Base-by-base conservation (phyloP, 1,140 invertebrate genomes). In the Gonatopus flavifemur region DNA sequence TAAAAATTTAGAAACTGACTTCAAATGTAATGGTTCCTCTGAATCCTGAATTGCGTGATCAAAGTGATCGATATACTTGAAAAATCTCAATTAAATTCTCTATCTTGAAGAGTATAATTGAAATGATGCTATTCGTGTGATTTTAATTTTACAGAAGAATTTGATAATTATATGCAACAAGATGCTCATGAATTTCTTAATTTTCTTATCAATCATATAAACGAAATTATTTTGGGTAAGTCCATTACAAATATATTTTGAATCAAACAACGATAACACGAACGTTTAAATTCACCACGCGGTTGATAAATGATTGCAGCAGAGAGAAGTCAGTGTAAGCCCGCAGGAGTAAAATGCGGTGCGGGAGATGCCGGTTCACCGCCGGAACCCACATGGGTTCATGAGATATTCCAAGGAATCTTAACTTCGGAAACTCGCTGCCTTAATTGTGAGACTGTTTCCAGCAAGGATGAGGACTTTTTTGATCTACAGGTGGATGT, bases 111-210 rank as follows among this genome's bases (percentile, higher is more conserved):
- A n/a, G n/a, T 15, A 8, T 9, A 25, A n/a, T 28, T 28, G 13
- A 28, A n/a, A 16, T 3, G 2, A 19, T 20, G 6, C 20, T 35
- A 16, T 0, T 36, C 12, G 15, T 3, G 4, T 43, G 2, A 32
- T 9, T 20, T 40, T 16, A 45, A 30, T 67, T 70, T 85, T 87
- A 58, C 82, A 95, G 96, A 98, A 80, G 88, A 96, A 68, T 99
- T 99, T 84, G 96, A 99, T 79, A 99, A 99, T 78, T 98, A 98
- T 71, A 95, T 98, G 90, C 96, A 99, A 77, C 97, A 99, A 82
- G 97, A 99, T 88, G 97, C 97, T 36, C 97, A 99, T 76, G 97
- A 99, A 79, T 99, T 99, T 82, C 83, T 99, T 37, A 99, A 99
- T 77, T 99, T 98, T 78, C 83, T 99, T 37, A 93, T 99, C 39